Evolutionary conservation across 2,888 invertebrate genomes (phyloP).

Genomic region (Yponomeuta plumbellus): DNA sequence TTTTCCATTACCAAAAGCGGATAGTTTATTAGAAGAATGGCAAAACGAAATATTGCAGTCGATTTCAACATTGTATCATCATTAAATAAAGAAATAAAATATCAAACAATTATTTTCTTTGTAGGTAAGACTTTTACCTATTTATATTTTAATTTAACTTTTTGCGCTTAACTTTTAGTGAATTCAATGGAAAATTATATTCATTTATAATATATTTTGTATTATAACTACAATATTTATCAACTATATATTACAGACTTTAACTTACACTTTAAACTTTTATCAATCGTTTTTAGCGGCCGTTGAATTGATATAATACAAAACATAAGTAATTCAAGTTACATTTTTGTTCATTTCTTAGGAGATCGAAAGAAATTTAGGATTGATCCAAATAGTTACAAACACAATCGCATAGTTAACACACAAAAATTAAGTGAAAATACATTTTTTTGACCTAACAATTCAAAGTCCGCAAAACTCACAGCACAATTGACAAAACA

Average conservation of each 20-base stretch:
- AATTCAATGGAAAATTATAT: conserved; percentile 76
- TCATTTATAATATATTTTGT: conserved; percentile 74
- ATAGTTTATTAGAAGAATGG: conserved; percentile 56
- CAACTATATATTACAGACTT: conserved; percentile 75
- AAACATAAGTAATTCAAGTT: background rate
- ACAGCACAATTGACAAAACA: conserved; percentile 77
- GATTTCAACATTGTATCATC: background rate
- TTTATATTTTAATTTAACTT: conserved; percentile 34
- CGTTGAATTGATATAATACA: conserved; percentile 43
- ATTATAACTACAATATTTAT: conserved; percentile 74
- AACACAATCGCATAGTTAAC: background rate
- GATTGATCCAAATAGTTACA: no score
- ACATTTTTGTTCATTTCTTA: background rate
- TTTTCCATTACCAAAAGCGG: conserved; percentile 37
- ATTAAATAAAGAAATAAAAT: conserved; percentile 16
- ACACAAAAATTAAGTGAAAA: background rate
- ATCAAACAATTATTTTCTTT: conserved; percentile 26
- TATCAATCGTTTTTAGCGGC: conserved; percentile 63
- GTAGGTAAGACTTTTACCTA: background rate
- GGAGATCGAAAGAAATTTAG: no score
- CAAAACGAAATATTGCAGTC: conserved; percentile 38
- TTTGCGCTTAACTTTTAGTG: conserved; percentile 61
- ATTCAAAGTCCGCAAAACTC: conserved; percentile 50
- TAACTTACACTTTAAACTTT: conserved; percentile 64
- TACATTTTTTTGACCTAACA: conserved; percentile 33